These are phyloP conservation scores for Hippoglossus hippoglossus DNA, from an alignment of 2,797 vertebrate genomes.

Conservation along the genomic window DNA sequence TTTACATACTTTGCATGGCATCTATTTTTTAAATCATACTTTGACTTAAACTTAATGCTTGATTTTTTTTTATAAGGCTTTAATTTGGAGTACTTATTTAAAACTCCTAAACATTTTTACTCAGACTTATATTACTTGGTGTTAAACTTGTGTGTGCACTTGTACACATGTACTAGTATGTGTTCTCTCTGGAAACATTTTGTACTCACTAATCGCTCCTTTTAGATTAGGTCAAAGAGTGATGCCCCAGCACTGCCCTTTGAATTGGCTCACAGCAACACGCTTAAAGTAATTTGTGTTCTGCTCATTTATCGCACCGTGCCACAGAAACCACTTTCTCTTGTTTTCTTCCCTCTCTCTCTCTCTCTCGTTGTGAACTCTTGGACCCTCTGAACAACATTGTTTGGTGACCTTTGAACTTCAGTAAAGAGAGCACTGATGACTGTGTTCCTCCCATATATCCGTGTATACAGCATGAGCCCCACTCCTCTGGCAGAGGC, in stretches of 20 bases:
- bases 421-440: conserved; percentile 27
- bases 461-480: not conserved
- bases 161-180: not conserved
- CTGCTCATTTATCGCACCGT: conserved; percentile 55
- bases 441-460: not conserved
- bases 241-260: conserved; percentile 51
- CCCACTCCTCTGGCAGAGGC: not conserved
- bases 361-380: conserved; percentile 9
- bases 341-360: conserved; percentile 10
- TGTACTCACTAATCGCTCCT: conserved; percentile 43
- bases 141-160: not conserved
- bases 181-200: conserved; percentile 19
- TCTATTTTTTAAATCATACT: too few relatives aligned
- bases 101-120: too few relatives aligned
- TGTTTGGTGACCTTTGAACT: conserved; percentile 47
- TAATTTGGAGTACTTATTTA: too few relatives aligned
- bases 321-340: conserved; percentile 43
- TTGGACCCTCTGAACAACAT: conserved; percentile 39
- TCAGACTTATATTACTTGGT: not conserved
- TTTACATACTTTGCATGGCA: not conserved
- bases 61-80: too few relatives aligned
- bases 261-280: conserved; percentile 53
- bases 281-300: conserved; percentile 65
- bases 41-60: too few relatives aligned
- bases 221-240: conserved; percentile 63